Base-by-base conservation (phyloP, 2,113 vertebrate genomes). In the Salminus brasiliensis region DNA sequence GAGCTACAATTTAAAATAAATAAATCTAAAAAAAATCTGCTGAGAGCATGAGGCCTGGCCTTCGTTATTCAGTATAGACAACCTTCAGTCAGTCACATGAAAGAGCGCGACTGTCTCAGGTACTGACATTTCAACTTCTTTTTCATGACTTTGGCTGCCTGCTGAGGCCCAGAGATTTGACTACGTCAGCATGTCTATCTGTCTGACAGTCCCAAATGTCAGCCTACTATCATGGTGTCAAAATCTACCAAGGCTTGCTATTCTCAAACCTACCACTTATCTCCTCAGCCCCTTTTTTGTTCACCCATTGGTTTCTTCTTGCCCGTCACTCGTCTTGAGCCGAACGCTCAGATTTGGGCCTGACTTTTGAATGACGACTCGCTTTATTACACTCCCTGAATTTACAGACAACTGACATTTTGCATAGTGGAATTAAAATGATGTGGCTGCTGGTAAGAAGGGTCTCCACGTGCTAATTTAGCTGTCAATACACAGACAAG, bases 31-130 rank as follows among this genome's bases (percentile, higher is more conserved):
- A 15, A 49, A 49, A 76, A 32, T 52, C 32, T 55, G 23, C 72
- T 63, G 63, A 55, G n/a, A 23, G 36, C 32, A 55, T 32, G 49
- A 10, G 10, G 18, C 9, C 30, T 25, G 43, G 18, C 65, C 39
- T 66, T 30, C 59, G 34, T 62, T n/a, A n/a, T n/a, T 45, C 25
- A 68, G 62, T 25, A 36, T 27, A 53, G 32, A 39, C 15, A 47
- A 30, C 25, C 73, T 13, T 66, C 8, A 69, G 52, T 29, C 11
- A 43, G 82, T 81, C 86, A 88, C 81, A 81, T 88, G 84, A 88
- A 80, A 75, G 16, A n/a, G 16, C 41, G 70, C 52, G 13, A 57
- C 53, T 10, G 63, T 52, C 36, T 72, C 27, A 67, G 75, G 41
- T 74, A 57, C 27, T 78, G 78, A 78, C 81, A 80, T 74, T 80